A percentile compares a stretch with the other conserved stretches of the same genome.
Evolutionary conservation across 2,888 invertebrate species (phyloP).

Genomic region (Meteorus colon): DNA sequence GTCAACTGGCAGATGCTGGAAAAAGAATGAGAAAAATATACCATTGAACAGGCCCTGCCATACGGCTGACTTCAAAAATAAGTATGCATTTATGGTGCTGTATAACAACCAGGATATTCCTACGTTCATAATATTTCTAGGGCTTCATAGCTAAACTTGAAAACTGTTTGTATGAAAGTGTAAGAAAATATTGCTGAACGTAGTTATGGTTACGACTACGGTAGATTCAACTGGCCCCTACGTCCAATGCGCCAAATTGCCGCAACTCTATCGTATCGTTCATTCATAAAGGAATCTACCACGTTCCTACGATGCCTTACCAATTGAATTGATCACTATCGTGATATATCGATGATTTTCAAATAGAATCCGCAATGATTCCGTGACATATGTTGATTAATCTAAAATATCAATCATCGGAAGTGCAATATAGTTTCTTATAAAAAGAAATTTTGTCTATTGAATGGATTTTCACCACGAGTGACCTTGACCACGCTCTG

Average conservation of each 20-base stretch:
- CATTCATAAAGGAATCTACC: too few species aligned
- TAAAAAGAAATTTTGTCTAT: too few species aligned
- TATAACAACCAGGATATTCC: conserved; percentile 52
- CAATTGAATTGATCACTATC: too few species aligned
- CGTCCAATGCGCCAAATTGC: conserved; percentile 61
- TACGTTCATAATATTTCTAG: conserved; percentile 2
- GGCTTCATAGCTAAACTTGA: background rate
- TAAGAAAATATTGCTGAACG: background rate
- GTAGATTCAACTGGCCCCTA: conserved; percentile 60
- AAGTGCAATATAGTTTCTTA: too few species aligned
- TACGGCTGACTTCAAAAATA: conserved; percentile 63
- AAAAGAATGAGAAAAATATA: conserved; percentile 4
- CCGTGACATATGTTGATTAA: too few species aligned
- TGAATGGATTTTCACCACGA: too few species aligned
- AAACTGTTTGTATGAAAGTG: background rate
- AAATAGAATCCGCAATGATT: too few species aligned
- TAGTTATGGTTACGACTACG: conserved; percentile 43
- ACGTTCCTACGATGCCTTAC: too few species aligned
- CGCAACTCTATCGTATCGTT: conserved; percentile 48
- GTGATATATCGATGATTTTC: too few species aligned
- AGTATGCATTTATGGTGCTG: conserved; percentile 62
- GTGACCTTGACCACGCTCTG: too few species aligned
- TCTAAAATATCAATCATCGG: too few species aligned
- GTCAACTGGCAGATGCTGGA: conserved; percentile 23
- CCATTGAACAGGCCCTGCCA: conserved; percentile 27